Percentiles rank a stretch among this genome's conserved stretches.
Evolutionary conservation across 2,888 invertebrate species (phyloP).

Genomic region (Xanthia togata): DNA sequence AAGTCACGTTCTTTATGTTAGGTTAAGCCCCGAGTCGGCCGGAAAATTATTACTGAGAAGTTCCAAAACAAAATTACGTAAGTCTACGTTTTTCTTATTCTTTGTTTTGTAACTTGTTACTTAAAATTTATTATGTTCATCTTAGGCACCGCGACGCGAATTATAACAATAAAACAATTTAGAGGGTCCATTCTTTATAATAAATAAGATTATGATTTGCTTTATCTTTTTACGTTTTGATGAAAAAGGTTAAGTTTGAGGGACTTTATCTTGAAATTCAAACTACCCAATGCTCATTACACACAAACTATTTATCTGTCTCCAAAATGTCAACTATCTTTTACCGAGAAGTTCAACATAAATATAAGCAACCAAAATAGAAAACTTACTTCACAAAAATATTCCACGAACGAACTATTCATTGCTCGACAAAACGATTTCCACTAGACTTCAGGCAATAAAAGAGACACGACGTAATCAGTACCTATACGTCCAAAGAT

Average conservation of each 20-base stretch:
- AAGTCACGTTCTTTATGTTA: constrained; percentile 54
- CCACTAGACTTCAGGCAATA: constrained; percentile 35
- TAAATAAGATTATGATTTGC: constrained; percentile 23
- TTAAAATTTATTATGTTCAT: constrained; percentile 66
- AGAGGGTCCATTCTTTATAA: constrained; percentile 8
- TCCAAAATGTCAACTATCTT: neutral
- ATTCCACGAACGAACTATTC: constrained; percentile 33
- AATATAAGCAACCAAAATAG: neutral
- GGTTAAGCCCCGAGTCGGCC: constrained; percentile 49
- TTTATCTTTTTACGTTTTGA: neutral
- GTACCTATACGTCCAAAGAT: constrained; percentile 33
- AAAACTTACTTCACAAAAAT: constrained; percentile 20
- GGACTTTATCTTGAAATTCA: neutral
- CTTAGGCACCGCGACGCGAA: constrained; percentile 47
- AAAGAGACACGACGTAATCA: constrained; percentile 34
- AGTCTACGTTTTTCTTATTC: constrained; percentile 72
- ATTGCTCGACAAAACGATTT: constrained; percentile 14
- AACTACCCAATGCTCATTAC: neutral
- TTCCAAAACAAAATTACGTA: constrained; percentile 76
- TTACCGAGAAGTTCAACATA: neutral
- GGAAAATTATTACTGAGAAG: constrained; percentile 71
- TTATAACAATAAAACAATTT: constrained; percentile 44
- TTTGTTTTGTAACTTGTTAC: constrained; percentile 72
- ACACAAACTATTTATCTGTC: neutral
- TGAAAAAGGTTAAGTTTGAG: neutral